phyloP scores from a whole-genome alignment of 1,140 invertebrate genomes.

The Pogonomyrmex californicus region DNA sequence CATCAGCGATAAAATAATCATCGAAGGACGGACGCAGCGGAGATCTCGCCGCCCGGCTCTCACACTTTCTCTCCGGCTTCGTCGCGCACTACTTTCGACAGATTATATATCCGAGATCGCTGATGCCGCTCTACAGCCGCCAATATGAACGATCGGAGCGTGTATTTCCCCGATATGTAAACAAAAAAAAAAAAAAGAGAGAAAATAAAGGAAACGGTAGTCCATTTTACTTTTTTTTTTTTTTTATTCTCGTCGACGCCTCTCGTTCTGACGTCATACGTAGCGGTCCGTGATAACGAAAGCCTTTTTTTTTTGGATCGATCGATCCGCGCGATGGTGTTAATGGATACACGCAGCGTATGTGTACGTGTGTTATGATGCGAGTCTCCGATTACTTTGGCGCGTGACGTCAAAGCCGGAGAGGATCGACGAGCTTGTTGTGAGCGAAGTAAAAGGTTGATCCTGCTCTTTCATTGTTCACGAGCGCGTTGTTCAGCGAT shows the following conservation, averaged over 20 bases:
- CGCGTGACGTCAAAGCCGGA: constrained; percentile 22
- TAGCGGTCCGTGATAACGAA: background rate
- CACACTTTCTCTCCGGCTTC: constrained; percentile 44
- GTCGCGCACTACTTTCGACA: constrained; percentile 56
- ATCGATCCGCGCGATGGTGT: background rate
- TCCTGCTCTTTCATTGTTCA: background rate
- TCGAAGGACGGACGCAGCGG: constrained; percentile 29
- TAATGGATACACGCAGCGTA: background rate
- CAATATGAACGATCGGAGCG: constrained; percentile 28
- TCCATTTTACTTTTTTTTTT: background rate
- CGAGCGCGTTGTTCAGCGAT: constrained; percentile 2
- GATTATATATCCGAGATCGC: constrained; percentile 51
- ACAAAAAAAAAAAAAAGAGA: too few species aligned
- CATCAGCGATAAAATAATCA: constrained; percentile 14
- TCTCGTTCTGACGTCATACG: background rate
- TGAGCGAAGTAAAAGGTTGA: background rate
- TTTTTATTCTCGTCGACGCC: background rate
- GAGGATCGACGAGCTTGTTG: constrained; percentile 25
- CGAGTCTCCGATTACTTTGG: background rate
- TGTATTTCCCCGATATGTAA: constrained; percentile 5
- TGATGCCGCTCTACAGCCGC: constrained; percentile 35
- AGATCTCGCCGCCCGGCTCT: constrained; percentile 45
- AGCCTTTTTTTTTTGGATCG: background rate
- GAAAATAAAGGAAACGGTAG: background rate
- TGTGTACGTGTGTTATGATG: background rate